Base-by-base conservation (phyloP, 2,113 vertebrate genomes). In the Cyprinodon tularosa region DNA sequence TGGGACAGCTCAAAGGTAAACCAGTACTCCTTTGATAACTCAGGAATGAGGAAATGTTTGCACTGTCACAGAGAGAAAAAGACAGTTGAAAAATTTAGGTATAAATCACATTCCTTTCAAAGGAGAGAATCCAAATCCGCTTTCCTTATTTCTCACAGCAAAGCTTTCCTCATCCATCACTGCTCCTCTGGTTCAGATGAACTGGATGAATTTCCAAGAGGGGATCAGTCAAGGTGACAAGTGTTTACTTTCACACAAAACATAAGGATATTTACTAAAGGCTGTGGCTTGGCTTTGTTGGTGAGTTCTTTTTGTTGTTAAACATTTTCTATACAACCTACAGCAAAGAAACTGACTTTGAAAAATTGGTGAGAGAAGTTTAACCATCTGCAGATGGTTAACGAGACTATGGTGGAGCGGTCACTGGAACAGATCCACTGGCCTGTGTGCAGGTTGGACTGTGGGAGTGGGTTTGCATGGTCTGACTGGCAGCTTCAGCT, bases 21-120 rank as follows among this genome's bases (percentile, higher is more conserved):
- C 0, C 4, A 14, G 36, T 20, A 65, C 48, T 83, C 50, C 78
- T 67, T 78, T 36, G 2, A 74, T 83, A 83, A 76, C 66, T 80
- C 6, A 68, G 77, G 72, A 79, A 87, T 90, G 85, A 83, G 81
- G 85, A 89, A 91, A 90, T 92, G 64, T 91, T 93, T 85, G 80
- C 89, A 71, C n/a, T 74, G 70, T 71, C 47, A 48, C 78, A 79
- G 69, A 53, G 38, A 47, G 9, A 29, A 84, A 73, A 36, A 39
- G 38, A 78, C 8, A 42, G 71, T 81, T 87, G 76, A 85, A 76
- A 81, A 53, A 73, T 53, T 69, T 29, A 72, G 62, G 61, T 76
- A 64, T 85, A 76, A 84, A 90, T 89, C 84, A 77, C 77, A 66
- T 68, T 61, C n/a, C 45, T 22, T 1, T 15, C 77, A 59, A 86